Evolutionary conservation across 2,888 invertebrate species (phyloP).

Genomic region (Cerastis leucographa): DNA sequence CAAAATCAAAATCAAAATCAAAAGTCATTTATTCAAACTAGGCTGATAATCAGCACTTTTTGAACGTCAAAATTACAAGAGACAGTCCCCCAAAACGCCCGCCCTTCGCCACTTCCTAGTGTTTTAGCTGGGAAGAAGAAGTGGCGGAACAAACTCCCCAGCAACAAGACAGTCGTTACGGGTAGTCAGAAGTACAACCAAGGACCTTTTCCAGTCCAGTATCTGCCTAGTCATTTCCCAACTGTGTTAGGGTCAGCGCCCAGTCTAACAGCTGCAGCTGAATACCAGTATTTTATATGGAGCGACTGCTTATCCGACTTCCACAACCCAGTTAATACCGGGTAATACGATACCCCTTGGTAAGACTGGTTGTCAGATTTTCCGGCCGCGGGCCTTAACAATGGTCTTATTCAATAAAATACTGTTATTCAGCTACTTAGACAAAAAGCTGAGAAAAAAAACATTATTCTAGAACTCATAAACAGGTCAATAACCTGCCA

Average conservation of each 20-base stretch:
- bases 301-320: background rate
- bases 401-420: background rate
- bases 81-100: too few species aligned
- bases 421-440: background rate
- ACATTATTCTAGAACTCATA: constrained; percentile 8
- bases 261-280: background rate
- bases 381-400: background rate
- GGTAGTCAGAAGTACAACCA: background rate
- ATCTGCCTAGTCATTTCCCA: background rate
- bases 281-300: background rate
- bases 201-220: background rate
- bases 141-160: too few species aligned
- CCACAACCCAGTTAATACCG: background rate
- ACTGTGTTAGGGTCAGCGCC: background rate
- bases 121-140: too few species aligned
- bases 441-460: background rate
- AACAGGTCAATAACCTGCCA: constrained; percentile 28
- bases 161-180: too few species aligned
- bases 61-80: too few species aligned
- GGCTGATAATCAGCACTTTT: too few species aligned
- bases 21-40: too few species aligned
- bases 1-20: too few species aligned
- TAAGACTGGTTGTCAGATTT: background rate
- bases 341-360: background rate
- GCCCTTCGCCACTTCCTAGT: too few species aligned